Evolutionary conservation across 1,140 invertebrate species (phyloP).

Genomic region (Kradibia gibbosae): DNA sequence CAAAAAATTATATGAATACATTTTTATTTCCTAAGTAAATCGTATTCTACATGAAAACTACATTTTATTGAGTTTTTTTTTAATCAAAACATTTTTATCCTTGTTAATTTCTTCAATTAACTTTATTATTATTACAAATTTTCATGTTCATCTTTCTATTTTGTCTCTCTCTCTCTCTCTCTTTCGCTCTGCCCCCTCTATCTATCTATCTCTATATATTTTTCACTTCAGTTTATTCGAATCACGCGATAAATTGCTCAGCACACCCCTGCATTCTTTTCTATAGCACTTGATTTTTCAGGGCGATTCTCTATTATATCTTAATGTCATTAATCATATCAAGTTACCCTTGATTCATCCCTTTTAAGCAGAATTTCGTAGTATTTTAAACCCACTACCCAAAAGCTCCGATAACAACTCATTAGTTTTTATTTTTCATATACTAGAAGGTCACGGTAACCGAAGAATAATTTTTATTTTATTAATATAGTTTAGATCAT

Average conservation of each 20-base stretch:
- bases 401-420: neutral
- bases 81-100: conserved; percentile 7
- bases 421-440: neutral
- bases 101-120: conserved; percentile 16
- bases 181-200: too few species aligned
- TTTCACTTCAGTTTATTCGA: neutral
- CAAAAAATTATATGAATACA: too few species aligned
- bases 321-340: conserved; percentile 51
- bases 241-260: conserved; percentile 46
- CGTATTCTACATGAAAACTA: neutral
- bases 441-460: too few species aligned
- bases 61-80: neutral
- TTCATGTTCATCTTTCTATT: neutral
- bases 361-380: neutral
- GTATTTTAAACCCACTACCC: conserved; percentile 17
- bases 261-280: neutral
- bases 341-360: conserved; percentile 4
- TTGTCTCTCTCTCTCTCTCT: neutral
- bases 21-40: too few species aligned
- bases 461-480: too few species aligned
- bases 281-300: conserved; percentile 45
- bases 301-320: neutral
- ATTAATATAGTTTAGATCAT: too few species aligned
- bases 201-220: too few species aligned
- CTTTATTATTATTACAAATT: neutral